These are phyloP conservation scores for Pelochelys cantorii DNA, from an alignment of 2,797 vertebrate species.

Conservation along the genomic window DNA sequence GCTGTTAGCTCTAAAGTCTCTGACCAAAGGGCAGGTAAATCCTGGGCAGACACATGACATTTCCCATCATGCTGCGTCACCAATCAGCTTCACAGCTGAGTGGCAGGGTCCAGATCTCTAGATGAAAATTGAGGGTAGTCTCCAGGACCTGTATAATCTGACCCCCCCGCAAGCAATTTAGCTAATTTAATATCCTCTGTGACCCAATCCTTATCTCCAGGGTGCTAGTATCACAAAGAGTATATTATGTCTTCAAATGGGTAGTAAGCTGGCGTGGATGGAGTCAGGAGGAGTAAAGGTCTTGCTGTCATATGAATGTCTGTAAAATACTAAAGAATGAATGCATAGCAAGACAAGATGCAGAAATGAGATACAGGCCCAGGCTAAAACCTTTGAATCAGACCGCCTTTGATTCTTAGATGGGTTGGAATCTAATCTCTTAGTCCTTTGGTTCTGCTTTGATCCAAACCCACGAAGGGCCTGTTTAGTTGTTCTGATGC, in stretches of 20 bases:
- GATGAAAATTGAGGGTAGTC: background rate
- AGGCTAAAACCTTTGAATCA: background rate
- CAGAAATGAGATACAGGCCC: background rate
- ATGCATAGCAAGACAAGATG: background rate
- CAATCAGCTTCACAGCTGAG: background rate
- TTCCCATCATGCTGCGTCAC: background rate
- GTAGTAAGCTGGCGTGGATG: background rate
- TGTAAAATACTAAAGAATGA: background rate
- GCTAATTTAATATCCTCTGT: background rate
- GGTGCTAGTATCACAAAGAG: background rate
- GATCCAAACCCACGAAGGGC: background rate
- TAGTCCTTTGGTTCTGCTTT: background rate
- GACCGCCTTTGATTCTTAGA: background rate
- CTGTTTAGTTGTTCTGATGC: background rate
- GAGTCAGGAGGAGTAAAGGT: background rate
- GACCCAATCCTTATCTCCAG: background rate
- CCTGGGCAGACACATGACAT: background rate
- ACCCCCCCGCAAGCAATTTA: background rate
- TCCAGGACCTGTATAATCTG: background rate
- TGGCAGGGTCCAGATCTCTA: background rate
- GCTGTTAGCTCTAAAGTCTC: background rate
- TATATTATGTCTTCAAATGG: background rate
- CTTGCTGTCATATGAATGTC: background rate
- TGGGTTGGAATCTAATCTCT: background rate
- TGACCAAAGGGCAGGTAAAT: background rate